These are phyloP conservation scores for Caenorhabditis macrosperma DNA, from an alignment of 2,888 invertebrate species.

Conservation along the genomic window DNA sequence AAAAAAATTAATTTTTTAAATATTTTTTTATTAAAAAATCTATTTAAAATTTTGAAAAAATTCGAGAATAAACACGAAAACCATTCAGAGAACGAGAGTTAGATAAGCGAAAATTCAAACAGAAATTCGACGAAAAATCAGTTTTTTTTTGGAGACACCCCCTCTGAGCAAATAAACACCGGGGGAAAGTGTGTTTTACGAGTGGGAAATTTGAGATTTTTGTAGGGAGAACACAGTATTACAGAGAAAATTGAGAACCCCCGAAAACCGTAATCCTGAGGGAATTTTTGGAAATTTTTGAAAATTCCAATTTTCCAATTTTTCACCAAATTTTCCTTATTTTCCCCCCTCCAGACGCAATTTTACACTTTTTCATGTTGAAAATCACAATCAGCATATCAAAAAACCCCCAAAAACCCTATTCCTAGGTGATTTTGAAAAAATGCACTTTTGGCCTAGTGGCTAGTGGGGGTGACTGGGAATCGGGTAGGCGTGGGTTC, in stretches of 20 bases:
- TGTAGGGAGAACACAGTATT: not conserved
- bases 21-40: not conserved
- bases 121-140: slow-evolving; percentile 23
- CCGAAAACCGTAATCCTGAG: not conserved
- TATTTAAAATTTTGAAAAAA: not conserved
- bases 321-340: not conserved
- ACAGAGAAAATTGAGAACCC: not conserved
- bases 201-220: slow-evolving; percentile 35
- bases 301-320: not conserved
- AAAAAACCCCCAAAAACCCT: not conserved
- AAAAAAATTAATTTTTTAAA: slow-evolving; percentile 12
- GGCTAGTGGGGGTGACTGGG: not conserved
- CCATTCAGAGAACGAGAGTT: slow-evolving; percentile 5
- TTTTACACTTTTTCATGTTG: not conserved
- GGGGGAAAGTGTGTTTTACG: slow-evolving; percentile 18
- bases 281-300: not conserved
- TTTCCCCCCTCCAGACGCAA: too few relatives aligned
- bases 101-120: slow-evolving; percentile 49
- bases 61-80: slow-evolving; percentile 1
- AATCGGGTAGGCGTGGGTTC: too few relatives aligned
- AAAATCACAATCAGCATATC: not conserved
- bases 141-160: not conserved
- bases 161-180: slow-evolving; percentile 20
- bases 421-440: not conserved
- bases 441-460: not conserved